Base-by-base conservation (phyloP, 2,797 vertebrate genomes). In the Oreochromis grahami region DNA sequence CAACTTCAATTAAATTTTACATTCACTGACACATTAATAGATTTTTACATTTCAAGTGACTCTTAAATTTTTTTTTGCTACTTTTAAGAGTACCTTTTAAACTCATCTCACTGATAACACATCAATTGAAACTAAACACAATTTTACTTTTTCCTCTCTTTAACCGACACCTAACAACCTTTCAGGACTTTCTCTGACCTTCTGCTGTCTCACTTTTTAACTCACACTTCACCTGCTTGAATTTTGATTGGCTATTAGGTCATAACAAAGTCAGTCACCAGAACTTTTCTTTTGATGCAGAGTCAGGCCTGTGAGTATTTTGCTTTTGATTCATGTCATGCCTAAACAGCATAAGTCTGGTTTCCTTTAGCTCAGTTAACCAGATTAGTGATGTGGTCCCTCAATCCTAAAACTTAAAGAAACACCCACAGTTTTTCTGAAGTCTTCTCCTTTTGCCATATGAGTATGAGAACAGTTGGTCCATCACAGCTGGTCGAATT, bases 21-120 rank as follows among this genome's bases (percentile, higher is more conserved):
- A 45, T 70, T 26, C 21, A 11, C 65, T 11, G 65, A 72, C 24
- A 72, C 65, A 15, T 72, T 72, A 72, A 72, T 41, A 45, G 24
- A 29, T 72, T 72, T 72, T 72, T 48, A 29, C 24, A 48, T 2
- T 72, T 72, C 24, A 72, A 48, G 2, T 48, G 24, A 48, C 41
- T 43, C 38, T 26, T 17, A 45, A 63, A 3, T 7, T 10, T 21
- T 45, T 45, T 41, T 63, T 36, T 36, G 17, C 36, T 41, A 41
- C n/a, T 26, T 70, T 0, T 72, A 45, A 72, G 6, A n/a, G 24
- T 45, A 17, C 14, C 24, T 11, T 45, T 29, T 15, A 45, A 72
- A 43, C 68, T 72, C 4, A 29, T 19, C 4, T 5, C 24, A 72
- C 24, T 72, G 41, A 72, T 48, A 48, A 48, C 41, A 12, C 24